Conservation (phyloP, 2,797 vertebrate genomes). For the Sebastes ruberrimus region DNA sequence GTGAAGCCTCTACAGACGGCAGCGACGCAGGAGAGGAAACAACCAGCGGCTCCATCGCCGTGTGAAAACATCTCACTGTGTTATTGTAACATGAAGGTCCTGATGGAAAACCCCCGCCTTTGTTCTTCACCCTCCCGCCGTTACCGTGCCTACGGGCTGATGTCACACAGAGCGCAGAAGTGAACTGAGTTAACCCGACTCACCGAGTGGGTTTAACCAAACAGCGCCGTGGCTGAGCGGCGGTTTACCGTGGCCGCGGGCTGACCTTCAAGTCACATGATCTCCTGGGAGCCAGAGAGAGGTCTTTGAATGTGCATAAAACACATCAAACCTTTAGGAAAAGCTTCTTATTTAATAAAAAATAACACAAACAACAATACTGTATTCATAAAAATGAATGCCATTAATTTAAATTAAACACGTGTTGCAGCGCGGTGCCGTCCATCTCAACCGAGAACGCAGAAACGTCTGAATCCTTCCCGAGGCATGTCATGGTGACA, state of each 20-base stretch:
- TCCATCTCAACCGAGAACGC: too few species aligned
- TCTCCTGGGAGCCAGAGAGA: not conserved
- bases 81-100: slow-evolving; percentile 41
- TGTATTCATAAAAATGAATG: too few species aligned
- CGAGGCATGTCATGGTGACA: too few species aligned
- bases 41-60: not conserved
- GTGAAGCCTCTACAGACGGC: not conserved
- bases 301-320: not conserved
- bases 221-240: slow-evolving; percentile 14
- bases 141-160: slow-evolving; percentile 51
- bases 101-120: slow-evolving; percentile 56
- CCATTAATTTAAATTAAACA: too few species aligned
- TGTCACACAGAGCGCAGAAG: slow-evolving; percentile 57
- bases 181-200: slow-evolving; percentile 41
- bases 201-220: slow-evolving; percentile 58
- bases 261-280: slow-evolving; percentile 15
- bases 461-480: too few species aligned
- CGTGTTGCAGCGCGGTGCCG: too few species aligned
- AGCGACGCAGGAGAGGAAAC: slow-evolving; percentile 5
- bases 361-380: too few species aligned
- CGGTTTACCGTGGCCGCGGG: not conserved
- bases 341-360: too few species aligned
- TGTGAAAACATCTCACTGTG: slow-evolving; percentile 11
- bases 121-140: slow-evolving; percentile 64
- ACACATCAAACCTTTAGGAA: too few species aligned